Conservation (phyloP, 2,888 invertebrate species). For the Cantharis lateralis region DNA sequence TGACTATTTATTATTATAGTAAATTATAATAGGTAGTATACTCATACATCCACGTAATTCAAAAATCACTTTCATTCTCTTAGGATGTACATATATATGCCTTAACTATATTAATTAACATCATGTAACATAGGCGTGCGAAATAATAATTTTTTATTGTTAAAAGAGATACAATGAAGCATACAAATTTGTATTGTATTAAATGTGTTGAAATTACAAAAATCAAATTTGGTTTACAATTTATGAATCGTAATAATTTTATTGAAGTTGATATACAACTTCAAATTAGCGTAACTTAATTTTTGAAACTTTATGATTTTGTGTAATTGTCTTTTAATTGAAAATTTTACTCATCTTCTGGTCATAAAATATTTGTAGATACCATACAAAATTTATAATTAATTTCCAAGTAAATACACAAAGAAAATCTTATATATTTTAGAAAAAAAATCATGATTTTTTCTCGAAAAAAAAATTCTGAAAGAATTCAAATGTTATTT, state of each 20-base stretch:
- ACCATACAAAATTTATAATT: no score
- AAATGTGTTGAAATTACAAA: conserved; percentile 2
- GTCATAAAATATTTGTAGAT: no score
- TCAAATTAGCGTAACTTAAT: no score
- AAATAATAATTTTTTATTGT: conserved; percentile 11
- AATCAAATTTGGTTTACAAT: background rate
- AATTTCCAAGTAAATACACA: no score
- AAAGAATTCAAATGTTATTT: no score
- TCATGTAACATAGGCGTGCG: conserved; percentile 7
- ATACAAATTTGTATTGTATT: background rate
- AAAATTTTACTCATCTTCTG: no score
- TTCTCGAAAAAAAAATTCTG: no score
- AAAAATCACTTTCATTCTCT: conserved; percentile 11
- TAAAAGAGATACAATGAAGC: conserved; percentile 1
- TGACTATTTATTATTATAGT: background rate
- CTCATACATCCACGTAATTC: background rate
- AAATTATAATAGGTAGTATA: background rate
- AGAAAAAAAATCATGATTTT: no score
- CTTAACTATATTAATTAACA: conserved; percentile 13
- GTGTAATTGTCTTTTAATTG: no score
- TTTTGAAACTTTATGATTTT: no score
- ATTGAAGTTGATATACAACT: no score
- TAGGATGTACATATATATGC: background rate
- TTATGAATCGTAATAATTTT: background rate
- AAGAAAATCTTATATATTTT: no score